Evolutionary conservation across 2,888 invertebrate species (phyloP).

Genomic region (Andrena praecox): DNA sequence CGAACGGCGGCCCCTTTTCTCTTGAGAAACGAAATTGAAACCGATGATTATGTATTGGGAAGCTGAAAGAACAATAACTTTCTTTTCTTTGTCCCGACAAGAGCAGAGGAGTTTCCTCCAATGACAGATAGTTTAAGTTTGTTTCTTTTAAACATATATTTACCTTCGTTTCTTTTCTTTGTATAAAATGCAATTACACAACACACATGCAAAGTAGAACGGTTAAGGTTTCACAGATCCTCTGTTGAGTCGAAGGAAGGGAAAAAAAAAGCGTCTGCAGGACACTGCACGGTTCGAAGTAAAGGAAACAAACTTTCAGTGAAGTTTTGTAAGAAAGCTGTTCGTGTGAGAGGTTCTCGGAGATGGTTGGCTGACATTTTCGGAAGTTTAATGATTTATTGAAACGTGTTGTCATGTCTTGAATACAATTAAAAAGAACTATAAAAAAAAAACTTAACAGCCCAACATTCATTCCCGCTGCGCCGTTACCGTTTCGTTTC

Average conservation of each 20-base stretch:
- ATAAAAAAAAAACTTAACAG: conserved; percentile 60
- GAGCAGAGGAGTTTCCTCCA: conserved; percentile 71
- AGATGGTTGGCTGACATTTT: conserved; percentile 79
- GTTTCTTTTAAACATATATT: conserved; percentile 69
- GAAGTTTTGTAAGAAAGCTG: conserved; percentile 68
- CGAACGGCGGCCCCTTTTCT: conserved; percentile 3
- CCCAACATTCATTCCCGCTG: conserved; percentile 1
- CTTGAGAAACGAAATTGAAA: background rate
- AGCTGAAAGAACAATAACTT: conserved; percentile 5
- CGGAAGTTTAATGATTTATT: conserved; percentile 81
- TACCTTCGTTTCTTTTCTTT: conserved; percentile 74
- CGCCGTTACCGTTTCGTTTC: too few species aligned
- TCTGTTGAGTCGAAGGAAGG: conserved; percentile 62
- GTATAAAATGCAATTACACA: conserved; percentile 73
- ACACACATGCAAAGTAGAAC: conserved; percentile 74
- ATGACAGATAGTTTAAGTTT: conserved; percentile 75
- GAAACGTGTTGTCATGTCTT: conserved; percentile 81
- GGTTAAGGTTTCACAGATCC: conserved; percentile 69
- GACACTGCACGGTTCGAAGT: conserved; percentile 54
- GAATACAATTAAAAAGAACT: conserved; percentile 78
- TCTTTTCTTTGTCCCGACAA: conserved; percentile 32
- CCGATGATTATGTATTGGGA: conserved; percentile 12
- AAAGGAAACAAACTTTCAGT: conserved; percentile 65
- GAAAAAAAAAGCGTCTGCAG: conserved; percentile 48
- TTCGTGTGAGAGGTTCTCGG: conserved; percentile 72